Evolutionary conservation across 2,113 vertebrate species (phyloP).

Genomic region (Lucifuga dentata): DNA sequence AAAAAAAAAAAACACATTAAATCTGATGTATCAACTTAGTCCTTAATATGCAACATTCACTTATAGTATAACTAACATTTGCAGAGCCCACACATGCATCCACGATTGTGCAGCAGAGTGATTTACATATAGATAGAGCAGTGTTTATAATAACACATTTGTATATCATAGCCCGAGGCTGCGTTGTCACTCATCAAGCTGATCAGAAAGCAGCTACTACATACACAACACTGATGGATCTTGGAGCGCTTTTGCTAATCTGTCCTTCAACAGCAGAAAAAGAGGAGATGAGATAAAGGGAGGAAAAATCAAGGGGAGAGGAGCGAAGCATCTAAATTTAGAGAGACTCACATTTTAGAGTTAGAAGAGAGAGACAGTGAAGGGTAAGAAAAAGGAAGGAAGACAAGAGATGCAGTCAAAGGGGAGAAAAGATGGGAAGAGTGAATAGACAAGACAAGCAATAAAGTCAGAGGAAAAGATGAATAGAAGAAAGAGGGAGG

Average conservation of each 20-base stretch:
- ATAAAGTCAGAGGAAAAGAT: conserved; percentile 25
- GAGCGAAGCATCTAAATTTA: conserved; percentile 80
- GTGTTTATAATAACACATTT: conserved; percentile 66
- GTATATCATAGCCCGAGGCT: conserved; percentile 69
- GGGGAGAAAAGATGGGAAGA: conserved; percentile 15
- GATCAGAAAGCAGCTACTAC: conserved; percentile 73
- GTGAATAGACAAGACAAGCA: conserved; percentile 42
- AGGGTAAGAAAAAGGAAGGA: conserved; percentile 62
- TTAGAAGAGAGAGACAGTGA: conserved; percentile 75
- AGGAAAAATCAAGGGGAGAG: conserved; percentile 75
- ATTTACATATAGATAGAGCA: conserved; percentile 70
- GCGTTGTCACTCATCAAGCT: conserved; percentile 76
- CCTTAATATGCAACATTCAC: conserved; percentile 40
- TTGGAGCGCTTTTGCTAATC: conserved; percentile 61
- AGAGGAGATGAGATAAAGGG: conserved; percentile 74
- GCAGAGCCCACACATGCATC: neutral
- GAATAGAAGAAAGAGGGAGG: neutral
- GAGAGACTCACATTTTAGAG: conserved; percentile 71
- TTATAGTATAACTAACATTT: conserved; percentile 15
- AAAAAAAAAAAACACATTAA: conserved; percentile 43
- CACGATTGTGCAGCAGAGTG: conserved; percentile 27
- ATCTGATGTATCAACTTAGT: conserved; percentile 47
- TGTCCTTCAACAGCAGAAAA: conserved; percentile 73
- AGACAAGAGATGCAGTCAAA: conserved; percentile 26
- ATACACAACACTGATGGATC: conserved; percentile 67